Base-by-base conservation (phyloP, 2,888 invertebrate genomes). In the Tinea pellionella region DNA sequence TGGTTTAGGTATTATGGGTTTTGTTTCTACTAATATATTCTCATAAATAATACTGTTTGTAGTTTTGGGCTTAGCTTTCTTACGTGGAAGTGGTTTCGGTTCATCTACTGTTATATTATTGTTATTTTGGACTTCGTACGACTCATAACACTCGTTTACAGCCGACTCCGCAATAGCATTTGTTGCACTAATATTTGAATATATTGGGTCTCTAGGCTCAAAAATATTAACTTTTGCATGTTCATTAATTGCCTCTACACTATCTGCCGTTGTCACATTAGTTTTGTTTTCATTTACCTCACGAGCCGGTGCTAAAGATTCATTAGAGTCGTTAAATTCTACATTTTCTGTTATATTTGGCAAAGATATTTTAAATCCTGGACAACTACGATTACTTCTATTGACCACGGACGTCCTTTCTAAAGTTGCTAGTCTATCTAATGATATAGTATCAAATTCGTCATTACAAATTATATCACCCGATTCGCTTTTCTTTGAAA, bases 321-420 rank as follows among this genome's bases (percentile, higher is more conserved):
- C 80, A 61, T 68, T 66, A 13, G 79, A 77, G 68, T 81, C 82
- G 63, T 78, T 78, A 9, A 78, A 68, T 69, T 87, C 87, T 59
- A 77, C 83, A 62, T 86, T 84, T 72, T 87, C 87, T 12, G 84
- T 79, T 70, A 87, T 87, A 68, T 87, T 85, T 43, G 86, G 87
- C 60, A 87, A 68, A 1, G 87, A 87, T 3, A 78, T 84, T 74
- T 87, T 85, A 64, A 86, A 86, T 8, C 86, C 86, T 13, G 86
- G 86, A 67, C 86, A 86, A 63, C 86, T 87, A 63, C 85, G 73
- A 63, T 87, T 87, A 69, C 87, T 87, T 68, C 84, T 78, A 64
- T 86, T 87, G 1, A 82, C 80, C 16, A 78, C 69, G 13, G 83
- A 80, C 67, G 83, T 85, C 66, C 87, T 81, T 63, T 83, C 83